Evolutionary conservation across 2,797 vertebrate genomes (phyloP), one percentile per base, ranked within the genome.

Genomic region (Scomberomorus guttatus): DNA sequence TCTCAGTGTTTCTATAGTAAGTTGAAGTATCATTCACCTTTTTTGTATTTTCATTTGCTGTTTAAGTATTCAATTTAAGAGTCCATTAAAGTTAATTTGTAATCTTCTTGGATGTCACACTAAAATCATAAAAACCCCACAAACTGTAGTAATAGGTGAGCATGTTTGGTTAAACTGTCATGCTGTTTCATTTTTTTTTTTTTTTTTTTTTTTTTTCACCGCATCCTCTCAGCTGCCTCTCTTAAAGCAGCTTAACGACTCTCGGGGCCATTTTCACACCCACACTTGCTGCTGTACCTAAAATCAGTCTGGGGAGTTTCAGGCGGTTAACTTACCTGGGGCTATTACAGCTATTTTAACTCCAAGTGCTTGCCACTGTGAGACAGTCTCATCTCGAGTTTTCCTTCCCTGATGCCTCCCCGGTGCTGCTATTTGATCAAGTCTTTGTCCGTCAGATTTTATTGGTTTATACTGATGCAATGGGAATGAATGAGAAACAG

Each of bases 391-490:
- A 82, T 89, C 88, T 91, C 70, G 59, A 88, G 82, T 80, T 82
- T 78, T 77, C 29, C 60, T 67, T 87, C 78, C 70, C 72, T 58
- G 56, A 79, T 54, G 62, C 81, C 75, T 82, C 65, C 11, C 29
- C 20, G 39, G 70, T 27, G 61, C 83, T 88, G 86, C 79, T 93
- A 86, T 94, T 94, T 94, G 89, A 94, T 93, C 90, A 91, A 78
- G 82, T 87, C 87, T 93, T 92, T 90, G 88, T 92, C 89, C 83
- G 73, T 93, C 89, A 75, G 81, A 75, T 84, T 90, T 87, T 91
- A 93, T 93, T 91, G 91, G 91, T 91, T 92, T 92, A 90, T 90
- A 90, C 90, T 61, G 88, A 89, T 88, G 90, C 83, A 34, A 75
- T 55, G 81, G 79, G 84, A 89, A 80, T 88, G 87, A 92, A 90